Evolutionary conservation across 2,888 invertebrate species (phyloP).

Genomic region (Balanococcus diminutus): DNA sequence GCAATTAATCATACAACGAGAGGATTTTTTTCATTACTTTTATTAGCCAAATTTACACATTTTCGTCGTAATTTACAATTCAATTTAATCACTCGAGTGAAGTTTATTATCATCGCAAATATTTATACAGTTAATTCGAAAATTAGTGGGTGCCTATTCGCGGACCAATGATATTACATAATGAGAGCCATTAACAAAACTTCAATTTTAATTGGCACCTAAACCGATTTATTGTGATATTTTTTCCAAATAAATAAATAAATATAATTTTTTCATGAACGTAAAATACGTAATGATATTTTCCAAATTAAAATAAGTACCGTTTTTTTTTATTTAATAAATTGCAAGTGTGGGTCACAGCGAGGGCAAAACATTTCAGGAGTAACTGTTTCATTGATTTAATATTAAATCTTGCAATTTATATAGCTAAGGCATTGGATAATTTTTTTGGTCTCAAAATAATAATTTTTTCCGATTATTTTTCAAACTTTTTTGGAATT

Average conservation of each 20-base stretch:
- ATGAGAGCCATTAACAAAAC: neutral
- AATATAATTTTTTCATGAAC: neutral
- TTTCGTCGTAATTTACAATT: neutral
- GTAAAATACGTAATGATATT: neutral
- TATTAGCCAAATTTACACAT: constrained; percentile 7
- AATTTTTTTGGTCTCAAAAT: too few relatives aligned
- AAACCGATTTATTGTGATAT: neutral
- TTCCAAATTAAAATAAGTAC: too few relatives aligned
- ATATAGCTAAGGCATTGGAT: too few relatives aligned
- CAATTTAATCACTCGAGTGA: neutral
- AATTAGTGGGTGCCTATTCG: neutral
- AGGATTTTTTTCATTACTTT: neutral
- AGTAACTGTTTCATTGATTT: too few relatives aligned
- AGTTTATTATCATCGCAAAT: neutral
- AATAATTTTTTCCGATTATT: too few relatives aligned
- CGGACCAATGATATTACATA: neutral
- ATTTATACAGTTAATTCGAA: neutral
- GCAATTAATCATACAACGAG: neutral
- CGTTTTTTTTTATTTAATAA: too few relatives aligned
- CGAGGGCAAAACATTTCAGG: too few relatives aligned
- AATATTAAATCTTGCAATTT: too few relatives aligned
- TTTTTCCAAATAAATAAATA: neutral
- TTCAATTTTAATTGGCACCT: neutral
- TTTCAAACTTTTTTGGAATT: too few relatives aligned
- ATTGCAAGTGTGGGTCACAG: too few relatives aligned